Evolutionary conservation across 2,888 invertebrate species (phyloP), one percentile per base, ranked within the genome.

Genomic region (Ceramica pisi): DNA sequence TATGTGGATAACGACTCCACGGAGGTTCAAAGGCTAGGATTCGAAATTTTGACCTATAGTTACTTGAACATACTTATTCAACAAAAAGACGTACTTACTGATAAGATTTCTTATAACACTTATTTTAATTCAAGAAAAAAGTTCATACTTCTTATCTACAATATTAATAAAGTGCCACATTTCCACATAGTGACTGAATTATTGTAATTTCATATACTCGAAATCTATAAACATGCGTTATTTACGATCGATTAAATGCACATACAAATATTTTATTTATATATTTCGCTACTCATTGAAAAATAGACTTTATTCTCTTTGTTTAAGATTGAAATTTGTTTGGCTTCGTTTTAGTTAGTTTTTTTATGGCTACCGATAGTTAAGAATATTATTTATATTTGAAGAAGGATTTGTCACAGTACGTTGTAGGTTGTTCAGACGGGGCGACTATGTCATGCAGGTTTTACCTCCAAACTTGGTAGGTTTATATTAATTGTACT

Each of bases 261-360:
- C 67, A 67, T 60, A 67, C 55, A 72, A 66, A 63, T 50, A 80
- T 67, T 75, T 69, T 82, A 78, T 71, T 67, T 63, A 31, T 68
- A 70, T 80, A 81, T 71, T 86, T 82, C 46, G 48, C 78, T 88
- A 89, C 63, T 84, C 81, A 87, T 81, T 88, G 81, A 86, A 90
- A 91, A 90, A 90, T 91, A 90, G 70, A 89, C 78, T 87, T 84
- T 88, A 86, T 78, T 3, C 21, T 26, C 41, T 70, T 70, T 0
- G 10, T 9, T 41, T 50, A 67, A 63, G 74, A 71, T 62, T 65
- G 63, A 71, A 69, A 72, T 71, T 67, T 67, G 68, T 67, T 73
- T 80, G 69, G 71, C 79, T 65, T 79, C 67, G 65, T 80, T 76
- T 72, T 70, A 70, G 50, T 61, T 60, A 41, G 59, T 44, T 75